A percentile compares a stretch with the other conserved stretches of the same genome.
phyloP scores from a whole-genome alignment of 2,888 invertebrate species.

The Eupelmus urozonus region DNA sequence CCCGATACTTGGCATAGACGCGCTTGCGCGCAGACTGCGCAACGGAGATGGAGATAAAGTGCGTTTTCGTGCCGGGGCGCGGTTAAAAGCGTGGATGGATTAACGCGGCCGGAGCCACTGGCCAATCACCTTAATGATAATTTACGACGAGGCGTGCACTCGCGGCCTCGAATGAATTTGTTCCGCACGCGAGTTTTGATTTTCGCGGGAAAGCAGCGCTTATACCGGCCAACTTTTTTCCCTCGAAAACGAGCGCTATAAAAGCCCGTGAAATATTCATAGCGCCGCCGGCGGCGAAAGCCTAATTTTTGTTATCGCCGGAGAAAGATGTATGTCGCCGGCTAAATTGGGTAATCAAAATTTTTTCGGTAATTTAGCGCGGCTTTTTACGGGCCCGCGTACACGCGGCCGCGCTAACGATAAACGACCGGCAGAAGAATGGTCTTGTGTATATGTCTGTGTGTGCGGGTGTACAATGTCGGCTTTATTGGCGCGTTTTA shows the following conservation, averaged over 20 bases:
- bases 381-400: constrained; percentile 20
- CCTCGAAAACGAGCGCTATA: too few species aligned
- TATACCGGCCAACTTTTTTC: constrained; percentile 9
- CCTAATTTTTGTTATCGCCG: constrained; percentile 27
- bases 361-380: constrained; percentile 12
- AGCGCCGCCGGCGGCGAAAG: background rate
- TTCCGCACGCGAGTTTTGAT: background rate
- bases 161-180: constrained; percentile 38
- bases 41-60: constrained; percentile 52
- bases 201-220: too few species aligned
- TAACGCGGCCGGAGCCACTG: constrained; percentile 59
- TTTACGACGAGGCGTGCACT: constrained; percentile 58
- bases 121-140: constrained; percentile 77
- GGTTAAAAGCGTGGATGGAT: constrained; percentile 61
- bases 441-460: too few species aligned
- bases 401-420: background rate
- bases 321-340: background rate
- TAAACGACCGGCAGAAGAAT: background rate
- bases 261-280: constrained; percentile 25
- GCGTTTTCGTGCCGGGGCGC: constrained; percentile 60
- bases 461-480: too few species aligned
- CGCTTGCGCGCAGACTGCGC: background rate
- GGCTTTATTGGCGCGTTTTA: constrained; percentile 27
- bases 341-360: constrained; percentile 27
- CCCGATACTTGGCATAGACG: constrained; percentile 30